These are phyloP conservation scores for Caracal caracal DNA, from an alignment of 2,113 vertebrate species.

Conservation along the genomic window DNA sequence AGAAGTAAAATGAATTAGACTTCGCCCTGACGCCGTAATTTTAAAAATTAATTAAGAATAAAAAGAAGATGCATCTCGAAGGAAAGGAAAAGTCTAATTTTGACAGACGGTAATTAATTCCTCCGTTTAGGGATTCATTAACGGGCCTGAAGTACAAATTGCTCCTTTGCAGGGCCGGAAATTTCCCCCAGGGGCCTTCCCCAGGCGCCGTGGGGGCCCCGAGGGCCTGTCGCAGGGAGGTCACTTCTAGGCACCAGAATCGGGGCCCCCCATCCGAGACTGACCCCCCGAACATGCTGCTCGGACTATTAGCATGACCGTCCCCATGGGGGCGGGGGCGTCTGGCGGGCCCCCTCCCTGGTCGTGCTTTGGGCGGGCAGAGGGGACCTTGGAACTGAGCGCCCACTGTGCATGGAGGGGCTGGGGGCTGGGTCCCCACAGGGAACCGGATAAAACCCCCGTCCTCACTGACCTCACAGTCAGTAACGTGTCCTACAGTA, in stretches of 20 bases:
- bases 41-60: slow-evolving; percentile 89
- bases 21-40: slow-evolving; percentile 81
- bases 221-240: neutral
- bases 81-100: slow-evolving; percentile 85
- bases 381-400: neutral
- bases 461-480: neutral
- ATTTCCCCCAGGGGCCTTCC: slow-evolving; percentile 29
- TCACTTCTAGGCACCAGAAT: neutral
- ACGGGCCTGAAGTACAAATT: slow-evolving; percentile 79
- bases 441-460: neutral
- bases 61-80: slow-evolving; percentile 87
- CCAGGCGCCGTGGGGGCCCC: neutral
- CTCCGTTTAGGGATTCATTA: slow-evolving; percentile 82
- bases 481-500: neutral
- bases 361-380: neutral
- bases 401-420: rapidly evolving
- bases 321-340: rapidly evolving
- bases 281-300: too few relatives aligned
- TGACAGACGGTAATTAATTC: slow-evolving; percentile 86
- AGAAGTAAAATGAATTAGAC: slow-evolving; percentile 84
- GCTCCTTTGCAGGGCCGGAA: slow-evolving; percentile 66
- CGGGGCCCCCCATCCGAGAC: neutral
- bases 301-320: neutral
- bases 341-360: neutral
- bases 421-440: rapidly evolving